Evolutionary conservation across 2,888 invertebrate genomes (phyloP), one percentile per base, ranked within the genome.

Genomic region (Clusia tigrina): DNA sequence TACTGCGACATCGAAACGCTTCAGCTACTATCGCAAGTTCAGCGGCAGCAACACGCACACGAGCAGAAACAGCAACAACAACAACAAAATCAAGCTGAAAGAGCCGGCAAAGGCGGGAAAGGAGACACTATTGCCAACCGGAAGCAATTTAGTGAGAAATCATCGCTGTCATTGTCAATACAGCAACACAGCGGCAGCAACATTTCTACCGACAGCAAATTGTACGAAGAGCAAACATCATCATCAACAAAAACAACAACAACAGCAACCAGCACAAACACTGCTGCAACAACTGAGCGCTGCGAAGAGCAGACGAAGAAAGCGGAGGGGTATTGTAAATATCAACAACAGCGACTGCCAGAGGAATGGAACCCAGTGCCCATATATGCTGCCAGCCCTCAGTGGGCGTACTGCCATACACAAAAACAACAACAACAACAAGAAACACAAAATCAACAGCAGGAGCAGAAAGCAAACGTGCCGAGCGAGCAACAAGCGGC

Each of bases 71-170:
- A 68, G 61, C 65, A 68, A 60, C 56, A 57, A 38, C 54, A 60
- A 58, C 60, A 64, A 53, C 61, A 63, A 64, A 54, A 60, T 22
- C 63, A 60, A 62, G 48, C 53, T 67, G 60, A 59, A 60, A 62
- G 63, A 58, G 66, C 61, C 46, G 57, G 59, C 51, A 55, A 55
- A 51, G 59, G 59, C 66, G 52, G 58, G n/a, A n/a, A n/a, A n/a
- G n/a, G n/a, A n/a, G n/a, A 64, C 63, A 60, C 60, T 26, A 60
- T 32, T 48, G 60, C 64, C 66, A 64, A 73, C 64, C 77, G 78
- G 70, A 78, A 77, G 69, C 78, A 76, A 79, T 77, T 78, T 77
- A 69, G 71, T 68, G 66, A 66, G 52, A 62, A 71, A 66, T 64
- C 71, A 68, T 66, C 62, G 26, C 68, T n/a, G n/a, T n/a, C n/a